These are phyloP conservation scores for Salvelinus alpinus DNA, from an alignment of 2,113 vertebrate genomes.

Conservation along the genomic window DNA sequence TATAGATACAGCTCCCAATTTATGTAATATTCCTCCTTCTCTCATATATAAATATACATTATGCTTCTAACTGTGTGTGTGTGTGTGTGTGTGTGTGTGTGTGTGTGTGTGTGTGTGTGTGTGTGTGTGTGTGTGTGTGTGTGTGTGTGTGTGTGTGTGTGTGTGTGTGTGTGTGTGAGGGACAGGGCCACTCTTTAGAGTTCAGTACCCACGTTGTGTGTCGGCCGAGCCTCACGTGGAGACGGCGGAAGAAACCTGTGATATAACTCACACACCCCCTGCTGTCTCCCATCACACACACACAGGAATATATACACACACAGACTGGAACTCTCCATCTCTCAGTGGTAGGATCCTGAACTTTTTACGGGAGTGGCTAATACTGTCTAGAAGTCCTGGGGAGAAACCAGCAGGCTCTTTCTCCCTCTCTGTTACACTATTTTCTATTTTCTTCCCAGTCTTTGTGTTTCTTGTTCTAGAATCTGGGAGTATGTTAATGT, in stretches of 20 bases:
- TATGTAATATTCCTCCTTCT: too few relatives aligned
- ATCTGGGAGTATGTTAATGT: conserved; percentile 40
- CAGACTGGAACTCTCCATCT: neutral
- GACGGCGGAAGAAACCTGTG: conserved; percentile 67
- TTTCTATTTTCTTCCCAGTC: neutral
- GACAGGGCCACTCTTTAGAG: conserved; percentile 71
- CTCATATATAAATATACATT: too few relatives aligned
- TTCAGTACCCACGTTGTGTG: conserved; percentile 71
- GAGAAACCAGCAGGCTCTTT: conserved; percentile 5
- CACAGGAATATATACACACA: neutral
- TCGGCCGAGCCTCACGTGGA: conserved; percentile 57
- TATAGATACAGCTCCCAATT: too few relatives aligned
- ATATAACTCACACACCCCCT: conserved; percentile 62
- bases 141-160: neutral
- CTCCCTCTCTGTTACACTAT: neutral
- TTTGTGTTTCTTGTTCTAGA: neutral
- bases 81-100: neutral
- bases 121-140: conserved; percentile 1
- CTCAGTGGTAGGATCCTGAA: conserved; percentile 28
- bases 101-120: neutral
- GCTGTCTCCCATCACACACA: neutral
- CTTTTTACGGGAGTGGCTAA: conserved; percentile 47
- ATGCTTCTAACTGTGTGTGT: neutral
- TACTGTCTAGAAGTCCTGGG: conserved; percentile 43
- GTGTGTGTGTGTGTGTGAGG: conserved; percentile 13